These are phyloP conservation scores for Malurus cyaneus DNA, from an alignment of 2,113 vertebrate species.

Conservation along the genomic window DNA sequence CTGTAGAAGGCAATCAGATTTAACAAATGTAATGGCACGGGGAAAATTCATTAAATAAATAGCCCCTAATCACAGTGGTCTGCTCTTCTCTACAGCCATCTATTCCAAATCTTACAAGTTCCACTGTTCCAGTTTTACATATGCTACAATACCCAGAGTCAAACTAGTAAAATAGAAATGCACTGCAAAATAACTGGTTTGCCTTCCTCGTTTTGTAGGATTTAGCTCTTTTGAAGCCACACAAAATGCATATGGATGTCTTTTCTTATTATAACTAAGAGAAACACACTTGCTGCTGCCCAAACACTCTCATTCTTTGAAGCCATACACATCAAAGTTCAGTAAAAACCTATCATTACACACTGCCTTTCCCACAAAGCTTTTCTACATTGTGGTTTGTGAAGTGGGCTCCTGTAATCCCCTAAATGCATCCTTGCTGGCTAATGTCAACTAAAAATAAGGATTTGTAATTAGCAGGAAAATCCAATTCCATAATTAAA, in stretches of 20 bases:
- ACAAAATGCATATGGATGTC: background rate
- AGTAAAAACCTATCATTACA: slow-evolving; percentile 10
- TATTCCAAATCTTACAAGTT: background rate
- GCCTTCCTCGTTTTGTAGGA: background rate
- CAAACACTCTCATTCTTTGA: slow-evolving; percentile 28
- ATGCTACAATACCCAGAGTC: background rate
- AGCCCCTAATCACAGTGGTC: background rate
- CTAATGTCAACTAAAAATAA: slow-evolving; percentile 36
- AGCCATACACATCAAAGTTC: slow-evolving; percentile 41
- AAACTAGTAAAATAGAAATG: background rate
- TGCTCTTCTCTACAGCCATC: background rate
- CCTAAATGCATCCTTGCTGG: slow-evolving; percentile 22
- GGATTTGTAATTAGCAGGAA: slow-evolving; percentile 7
- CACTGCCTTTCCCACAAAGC: background rate
- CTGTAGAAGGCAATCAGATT: background rate
- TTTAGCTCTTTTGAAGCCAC: background rate
- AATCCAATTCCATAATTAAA: slow-evolving; percentile 9
- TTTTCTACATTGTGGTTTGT: background rate
- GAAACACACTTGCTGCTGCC: background rate
- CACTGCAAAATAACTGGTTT: background rate
- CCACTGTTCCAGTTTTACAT: background rate
- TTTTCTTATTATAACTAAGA: background rate
- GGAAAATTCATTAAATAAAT: background rate
- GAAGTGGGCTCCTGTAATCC: background rate
- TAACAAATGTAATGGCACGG: background rate